Evolutionary conservation across 1,140 invertebrate species (phyloP), one percentile per base, ranked within the genome.

Genomic region (Belonocnema kinseyi): DNA sequence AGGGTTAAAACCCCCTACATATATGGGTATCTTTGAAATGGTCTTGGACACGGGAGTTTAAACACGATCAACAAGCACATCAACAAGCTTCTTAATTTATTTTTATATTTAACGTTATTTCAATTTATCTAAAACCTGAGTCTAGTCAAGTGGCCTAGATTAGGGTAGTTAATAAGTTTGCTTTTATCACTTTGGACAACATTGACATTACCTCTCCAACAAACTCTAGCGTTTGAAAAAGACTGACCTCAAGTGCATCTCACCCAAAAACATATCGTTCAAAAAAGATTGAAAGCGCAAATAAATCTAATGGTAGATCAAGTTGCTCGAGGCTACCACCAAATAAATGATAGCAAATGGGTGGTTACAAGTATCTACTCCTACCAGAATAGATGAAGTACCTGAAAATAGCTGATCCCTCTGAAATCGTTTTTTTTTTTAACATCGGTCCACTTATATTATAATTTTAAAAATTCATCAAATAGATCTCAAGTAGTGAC

Each of bases 271-370:
- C 40, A 66, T 21, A 66, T 66, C 26, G 58, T 66, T 66, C 58
- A 26, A 66, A 61, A 61, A 26, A 66, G 58, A 66, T 66, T 66
- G 58, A 66, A 40, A 33, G 58, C 21, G 26, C n/a, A 66, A 66
- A 66, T 66, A 66, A 66, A 66, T 66, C 58, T 66, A 66, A 66
- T 66, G 58, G 21, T 26, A 66, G 58, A 66, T 66, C 58, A 66
- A 33, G 33, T 66, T 66, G 33, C 52, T 12, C 8, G 53, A 50
- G 21, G 33, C 19, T 40, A 74, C n/a, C 16, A 51, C 52, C 40
- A 74, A 58, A 46, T 56, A 50, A 58, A 74, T 54, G 52, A 74
- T 26, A 54, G 73, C 19, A 66, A 66, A 66, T 66, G 26, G 58
- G 40, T 66, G 16, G 61, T 66, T 66, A n/a, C 61, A 14, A 40